A percentile compares a stretch with the other conserved stretches of the same genome.
Evolutionary conservation across 2,113 vertebrate species (phyloP).

Genomic region (Acanthisitta chloris): DNA sequence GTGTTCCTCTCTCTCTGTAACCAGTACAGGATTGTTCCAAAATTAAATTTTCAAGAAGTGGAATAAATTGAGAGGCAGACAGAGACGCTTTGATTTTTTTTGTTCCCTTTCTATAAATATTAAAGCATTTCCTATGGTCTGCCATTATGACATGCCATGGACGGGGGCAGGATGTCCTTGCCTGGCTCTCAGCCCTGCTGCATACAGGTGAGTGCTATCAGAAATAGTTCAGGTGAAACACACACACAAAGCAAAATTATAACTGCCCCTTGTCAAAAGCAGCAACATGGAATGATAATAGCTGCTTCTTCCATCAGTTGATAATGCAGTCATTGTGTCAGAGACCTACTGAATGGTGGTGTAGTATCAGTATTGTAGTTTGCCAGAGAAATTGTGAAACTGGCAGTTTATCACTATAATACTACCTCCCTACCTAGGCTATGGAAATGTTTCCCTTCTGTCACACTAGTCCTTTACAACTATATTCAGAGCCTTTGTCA

Average conservation of each 20-base stretch:
- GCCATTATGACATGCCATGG: not conserved
- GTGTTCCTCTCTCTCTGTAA: fast-evolving
- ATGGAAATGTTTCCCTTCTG: not conserved
- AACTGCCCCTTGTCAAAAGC: slow-evolving; percentile 19
- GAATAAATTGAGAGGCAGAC: not conserved
- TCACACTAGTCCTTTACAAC: not conserved
- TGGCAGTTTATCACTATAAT: not conserved
- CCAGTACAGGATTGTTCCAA: not conserved
- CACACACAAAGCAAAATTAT: not conserved
- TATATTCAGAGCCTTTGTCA: not conserved
- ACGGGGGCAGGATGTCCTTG: not conserved
- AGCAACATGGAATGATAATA: not conserved
- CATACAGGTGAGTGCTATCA: slow-evolving; percentile 35
- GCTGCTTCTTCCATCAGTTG: not conserved
- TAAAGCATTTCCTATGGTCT: slow-evolving; percentile 24
- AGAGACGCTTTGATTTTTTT: slow-evolving; percentile 29
- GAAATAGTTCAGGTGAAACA: not conserved
- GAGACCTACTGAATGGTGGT: not conserved
- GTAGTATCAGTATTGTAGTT: not conserved
- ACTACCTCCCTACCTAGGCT: not conserved
- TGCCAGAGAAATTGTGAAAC: not conserved
- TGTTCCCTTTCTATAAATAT: slow-evolving; percentile 38
- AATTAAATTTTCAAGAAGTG: not conserved
- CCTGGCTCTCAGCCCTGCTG: not conserved
- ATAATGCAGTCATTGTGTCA: not conserved